phyloP scores from a whole-genome alignment of 2,113 vertebrate species.

The Myotis yumanensis region DNA sequence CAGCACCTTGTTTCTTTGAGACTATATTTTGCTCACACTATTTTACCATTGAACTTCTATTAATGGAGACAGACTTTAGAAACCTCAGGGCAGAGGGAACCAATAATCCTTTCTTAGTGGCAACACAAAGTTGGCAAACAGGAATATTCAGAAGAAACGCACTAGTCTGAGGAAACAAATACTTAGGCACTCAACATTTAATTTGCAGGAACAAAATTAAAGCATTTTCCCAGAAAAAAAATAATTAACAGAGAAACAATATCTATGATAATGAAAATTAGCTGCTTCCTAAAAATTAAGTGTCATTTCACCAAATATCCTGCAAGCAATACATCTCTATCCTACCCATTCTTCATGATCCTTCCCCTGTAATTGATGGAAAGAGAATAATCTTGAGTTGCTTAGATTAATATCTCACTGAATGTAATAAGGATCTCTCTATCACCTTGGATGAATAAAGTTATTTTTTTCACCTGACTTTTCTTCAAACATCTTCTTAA shows the following conservation, averaged over 20 bases:
- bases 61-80: background rate
- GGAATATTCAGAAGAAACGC: background rate
- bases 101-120: background rate
- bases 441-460: background rate
- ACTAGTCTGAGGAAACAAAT: background rate
- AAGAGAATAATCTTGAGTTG: background rate
- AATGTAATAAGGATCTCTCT: background rate
- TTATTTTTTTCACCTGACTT: background rate
- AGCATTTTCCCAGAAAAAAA: background rate
- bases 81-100: background rate
- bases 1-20: background rate
- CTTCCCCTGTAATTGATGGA: background rate
- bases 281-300: background rate
- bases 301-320: background rate
- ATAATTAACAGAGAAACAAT: background rate
- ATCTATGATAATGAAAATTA: constrained; percentile 10
- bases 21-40: constrained; percentile 1
- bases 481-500: background rate
- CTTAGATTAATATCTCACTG: background rate
- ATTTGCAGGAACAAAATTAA: background rate
- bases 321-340: background rate
- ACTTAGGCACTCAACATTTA: background rate
- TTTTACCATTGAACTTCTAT: background rate
- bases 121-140: background rate
- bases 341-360: background rate